These are phyloP conservation scores for Uria aalge DNA, from an alignment of 2,113 vertebrate species.

Conservation along the genomic window DNA sequence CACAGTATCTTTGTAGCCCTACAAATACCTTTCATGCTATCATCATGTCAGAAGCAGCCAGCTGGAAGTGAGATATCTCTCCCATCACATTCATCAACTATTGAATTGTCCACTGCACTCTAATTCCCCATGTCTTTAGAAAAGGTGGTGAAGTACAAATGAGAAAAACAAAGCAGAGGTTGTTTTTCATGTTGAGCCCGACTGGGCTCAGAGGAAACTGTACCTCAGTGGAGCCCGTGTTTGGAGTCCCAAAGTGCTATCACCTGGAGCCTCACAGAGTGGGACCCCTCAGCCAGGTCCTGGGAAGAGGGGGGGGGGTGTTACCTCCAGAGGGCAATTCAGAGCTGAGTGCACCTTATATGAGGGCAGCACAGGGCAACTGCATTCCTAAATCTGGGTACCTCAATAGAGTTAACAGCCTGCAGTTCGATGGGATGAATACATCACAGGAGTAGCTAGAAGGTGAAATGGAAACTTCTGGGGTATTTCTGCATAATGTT, in stretches of 20 bases:
- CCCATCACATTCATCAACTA: background rate
- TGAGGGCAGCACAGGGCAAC: accelerated
- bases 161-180: background rate
- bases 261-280: background rate
- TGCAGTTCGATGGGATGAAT: background rate
- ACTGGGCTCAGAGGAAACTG: background rate
- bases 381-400: background rate
- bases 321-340: background rate
- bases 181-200: background rate
- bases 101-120: background rate
- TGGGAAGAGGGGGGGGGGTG: background rate
- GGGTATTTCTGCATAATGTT: background rate
- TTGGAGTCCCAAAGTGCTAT: background rate
- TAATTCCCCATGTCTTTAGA: background rate
- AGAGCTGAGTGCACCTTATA: background rate
- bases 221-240: too few relatives aligned
- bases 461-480: background rate
- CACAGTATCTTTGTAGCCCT: background rate
- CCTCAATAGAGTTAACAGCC: background rate
- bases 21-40: background rate
- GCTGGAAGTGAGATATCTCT: background rate
- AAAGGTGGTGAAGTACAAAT: background rate
- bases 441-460: background rate
- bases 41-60: background rate
- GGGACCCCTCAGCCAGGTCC: background rate